Base-by-base conservation (phyloP, 2,797 vertebrate species). In the Sparidentex hasta region DNA sequence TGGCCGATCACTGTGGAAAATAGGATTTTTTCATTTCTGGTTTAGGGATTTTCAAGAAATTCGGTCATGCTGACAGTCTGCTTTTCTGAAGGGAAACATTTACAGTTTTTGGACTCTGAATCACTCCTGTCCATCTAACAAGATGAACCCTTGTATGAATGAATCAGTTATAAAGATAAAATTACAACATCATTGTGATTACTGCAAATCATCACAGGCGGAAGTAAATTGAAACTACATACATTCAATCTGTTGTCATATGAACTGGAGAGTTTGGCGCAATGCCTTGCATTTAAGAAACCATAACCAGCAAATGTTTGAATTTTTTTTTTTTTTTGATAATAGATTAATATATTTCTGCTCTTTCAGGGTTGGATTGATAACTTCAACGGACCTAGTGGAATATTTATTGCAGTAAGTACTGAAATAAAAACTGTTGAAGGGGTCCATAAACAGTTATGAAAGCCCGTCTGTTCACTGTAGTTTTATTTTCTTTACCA, bases 361-460 rank as follows among this genome's bases (percentile, higher is more conserved):
- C 65, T 78, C 27, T 72, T 82, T 71, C 78, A 99, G 98, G 98
- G 98, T 76, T 99, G 98, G 98, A 99, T 99, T 80, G 98, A 99
- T 95, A 99, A 98, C 93, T 99, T 98, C 93, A 99, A 99, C 77
- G 98, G 98, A 88, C 98, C 98, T 18, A 99, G 98, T 94, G 98
- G 98, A 90, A 95, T 99, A 83, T 97, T 99, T 87, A 99, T 99
- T 88, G 98, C 98, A 66, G 98, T 99, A 93, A 98, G 97, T 90
- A 56, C 14, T 11, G 38, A 43, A 2, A 16, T 2, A 16, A 47
- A 3, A 56, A 20, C 5, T 1, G 18, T 23, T 21, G 0, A 20
- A 1, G 1, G 20, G 5, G 5, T 54, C 7, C 12, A 16, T 33
- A 63, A 38, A 3, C 47, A 48, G 3, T 11, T 27, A 43, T 44